A percentile compares a stretch with the other conserved stretches of the same genome.
phyloP scores from a whole-genome alignment of 2,888 invertebrate genomes.

The Fragum sueziense region DNA sequence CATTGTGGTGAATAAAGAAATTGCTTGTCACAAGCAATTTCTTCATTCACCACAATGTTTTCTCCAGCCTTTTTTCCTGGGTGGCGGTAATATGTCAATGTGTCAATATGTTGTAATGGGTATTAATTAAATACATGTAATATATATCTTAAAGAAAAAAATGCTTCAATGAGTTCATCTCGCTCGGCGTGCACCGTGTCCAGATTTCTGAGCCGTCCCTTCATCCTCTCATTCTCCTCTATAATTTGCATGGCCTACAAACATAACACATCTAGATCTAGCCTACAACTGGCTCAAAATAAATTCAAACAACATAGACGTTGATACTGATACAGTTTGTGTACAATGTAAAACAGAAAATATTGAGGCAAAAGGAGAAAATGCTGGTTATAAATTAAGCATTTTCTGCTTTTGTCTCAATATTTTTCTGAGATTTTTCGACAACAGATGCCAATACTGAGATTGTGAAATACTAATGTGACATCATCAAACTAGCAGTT shows the following conservation, averaged over 20 bases:
- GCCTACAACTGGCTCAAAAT: no score
- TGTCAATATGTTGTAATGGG: no score
- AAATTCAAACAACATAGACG: no score
- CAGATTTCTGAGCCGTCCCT: slow-evolving; percentile 63
- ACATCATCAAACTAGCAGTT: no score
- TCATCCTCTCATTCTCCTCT: slow-evolving; percentile 73
- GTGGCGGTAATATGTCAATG: no score
- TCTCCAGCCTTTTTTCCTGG: not conserved
- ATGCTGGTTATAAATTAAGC: not conserved
- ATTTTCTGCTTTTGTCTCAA: not conserved
- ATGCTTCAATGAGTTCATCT: slow-evolving; percentile 76
- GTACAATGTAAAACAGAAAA: not conserved
- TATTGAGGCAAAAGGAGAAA: not conserved
- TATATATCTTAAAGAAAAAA: no score
- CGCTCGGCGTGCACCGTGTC: slow-evolving; percentile 74
- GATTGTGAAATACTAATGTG: no score
- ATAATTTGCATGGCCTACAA: slow-evolving; percentile 65
- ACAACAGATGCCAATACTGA: no score
- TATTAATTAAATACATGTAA: no score
- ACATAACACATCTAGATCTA: no score
- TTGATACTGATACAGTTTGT: no score
- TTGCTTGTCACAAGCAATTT: not conserved
- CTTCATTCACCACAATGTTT: not conserved
- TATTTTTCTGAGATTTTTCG: not conserved
- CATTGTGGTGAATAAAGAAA: not conserved